Base-by-base conservation (phyloP, 2,113 vertebrate genomes). In the Atherinomorus stipes region DNA sequence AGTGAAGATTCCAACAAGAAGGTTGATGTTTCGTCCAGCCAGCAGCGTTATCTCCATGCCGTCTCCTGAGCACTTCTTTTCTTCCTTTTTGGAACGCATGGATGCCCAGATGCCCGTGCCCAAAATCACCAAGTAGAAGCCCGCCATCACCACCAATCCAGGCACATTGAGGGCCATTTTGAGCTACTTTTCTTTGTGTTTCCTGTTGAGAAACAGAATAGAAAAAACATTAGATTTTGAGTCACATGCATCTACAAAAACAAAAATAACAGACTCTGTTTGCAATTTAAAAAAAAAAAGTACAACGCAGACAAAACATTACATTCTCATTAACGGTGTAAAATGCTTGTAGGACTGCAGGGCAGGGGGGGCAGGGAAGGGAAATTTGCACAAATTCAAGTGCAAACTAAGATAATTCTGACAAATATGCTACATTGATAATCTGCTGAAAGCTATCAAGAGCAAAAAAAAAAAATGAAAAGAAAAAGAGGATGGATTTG, bases 41-140 rank as follows among this genome's bases (percentile, higher is more conserved):
- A 96, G 88, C 2, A 95, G 92, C 11, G 94, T 94, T 57, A 95
- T 91, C 89, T 95, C 95, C 66, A 90, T 94, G 64, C 89, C 63
- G 3, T 92, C 93, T 15, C 90, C 92, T 0, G 51, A 11, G 26
- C 86, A 92, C 52, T 90, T 93, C 57, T 89, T 93, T 76, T 95
- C 93, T 31, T 88, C 78, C 56, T 66, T 94, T 79, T 80, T 96
- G 78, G 93, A 94, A 76, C 94, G 95, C 89, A 90, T 77, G 26
- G 95, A 93, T 4, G 95, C 95, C 95, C 95, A 96, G 44, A 96
- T 92, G 61, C 95, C 95, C 13, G 88, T 93, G 18, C 88, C 94
- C 84, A 96, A 76, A 69, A 93, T 94, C 21, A 94, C 3, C 0
- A 50, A 28, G 72, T 95, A 96, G 88, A 96, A 96, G 2, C 71